Conservation (phyloP, 2,797 vertebrate species). For the Diplodus puntazzo region DNA sequence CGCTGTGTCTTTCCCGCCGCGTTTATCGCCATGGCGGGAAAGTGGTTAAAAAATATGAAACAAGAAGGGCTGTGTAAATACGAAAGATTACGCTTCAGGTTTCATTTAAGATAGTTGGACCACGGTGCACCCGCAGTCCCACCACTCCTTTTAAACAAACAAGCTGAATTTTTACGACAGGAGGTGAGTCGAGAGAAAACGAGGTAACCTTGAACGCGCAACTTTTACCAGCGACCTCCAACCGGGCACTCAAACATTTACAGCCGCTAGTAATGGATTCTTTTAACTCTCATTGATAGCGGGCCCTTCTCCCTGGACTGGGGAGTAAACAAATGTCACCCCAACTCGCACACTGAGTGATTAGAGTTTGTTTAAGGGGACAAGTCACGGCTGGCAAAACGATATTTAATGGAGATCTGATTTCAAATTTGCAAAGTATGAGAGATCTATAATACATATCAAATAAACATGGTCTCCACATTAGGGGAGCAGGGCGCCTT, state of each 20-base stretch:
- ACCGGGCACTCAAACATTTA: slow-evolving; percentile 44
- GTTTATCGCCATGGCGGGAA: slow-evolving; percentile 4
- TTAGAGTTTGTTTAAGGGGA: slow-evolving; percentile 55
- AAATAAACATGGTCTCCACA: slow-evolving; percentile 58
- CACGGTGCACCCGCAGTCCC: neutral
- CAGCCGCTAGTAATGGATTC: slow-evolving; percentile 61
- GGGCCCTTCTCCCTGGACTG: slow-evolving; percentile 28
- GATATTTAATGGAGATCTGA: slow-evolving; percentile 59
- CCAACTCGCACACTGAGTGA: slow-evolving; percentile 35
- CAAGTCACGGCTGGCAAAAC: slow-evolving; percentile 23
- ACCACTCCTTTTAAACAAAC: slow-evolving; percentile 50
- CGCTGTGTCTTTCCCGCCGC: neutral
- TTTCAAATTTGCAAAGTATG: slow-evolving; percentile 60
- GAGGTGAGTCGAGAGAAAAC: slow-evolving; percentile 46
- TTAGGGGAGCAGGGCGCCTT: slow-evolving; percentile 24
- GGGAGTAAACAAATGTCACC: slow-evolving; percentile 63
- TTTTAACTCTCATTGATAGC: slow-evolving; percentile 55
- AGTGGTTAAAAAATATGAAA: slow-evolving; percentile 6
- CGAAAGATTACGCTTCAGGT: slow-evolving; percentile 6
- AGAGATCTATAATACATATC: slow-evolving; percentile 56
- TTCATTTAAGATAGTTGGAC: neutral
- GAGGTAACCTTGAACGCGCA: slow-evolving; percentile 53
- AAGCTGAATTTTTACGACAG: slow-evolving; percentile 53
- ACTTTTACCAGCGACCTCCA: slow-evolving; percentile 51
- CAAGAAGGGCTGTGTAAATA: slow-evolving; percentile 35